These are phyloP conservation scores for Ylistrum balloti DNA, from an alignment of 1,140 invertebrate genomes.

Conservation along the genomic window DNA sequence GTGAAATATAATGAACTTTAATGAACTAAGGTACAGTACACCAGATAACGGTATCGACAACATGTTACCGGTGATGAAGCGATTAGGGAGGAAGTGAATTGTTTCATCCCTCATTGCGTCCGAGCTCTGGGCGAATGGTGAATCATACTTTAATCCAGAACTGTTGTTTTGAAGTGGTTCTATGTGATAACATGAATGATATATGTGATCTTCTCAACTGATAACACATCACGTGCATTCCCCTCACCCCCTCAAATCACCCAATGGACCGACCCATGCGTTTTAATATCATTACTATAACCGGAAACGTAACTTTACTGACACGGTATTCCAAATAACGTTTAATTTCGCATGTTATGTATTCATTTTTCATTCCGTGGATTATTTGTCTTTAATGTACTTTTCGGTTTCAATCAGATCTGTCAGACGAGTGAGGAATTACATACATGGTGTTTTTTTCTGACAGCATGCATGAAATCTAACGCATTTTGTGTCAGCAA, in stretches of 20 bases:
- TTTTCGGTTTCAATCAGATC: background rate
- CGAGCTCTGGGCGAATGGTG: slow-evolving; percentile 7
- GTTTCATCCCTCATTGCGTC: background rate
- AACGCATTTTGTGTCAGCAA: background rate
- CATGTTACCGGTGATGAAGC: background rate
- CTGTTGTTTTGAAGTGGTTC: slow-evolving; percentile 30
- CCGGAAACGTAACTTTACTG: background rate
- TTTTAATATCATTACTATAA: background rate
- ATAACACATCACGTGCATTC: background rate
- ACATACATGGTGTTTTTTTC: background rate
- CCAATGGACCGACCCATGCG: background rate
- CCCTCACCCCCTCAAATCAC: background rate
- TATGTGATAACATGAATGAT: background rate
- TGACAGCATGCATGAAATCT: background rate
- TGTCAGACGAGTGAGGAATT: background rate
- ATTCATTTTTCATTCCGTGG: background rate
- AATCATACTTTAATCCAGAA: slow-evolving; percentile 32
- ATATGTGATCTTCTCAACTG: background rate
- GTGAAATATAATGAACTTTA: background rate
- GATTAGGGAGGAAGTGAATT: background rate
- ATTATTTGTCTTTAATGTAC: background rate
- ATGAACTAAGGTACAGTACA: background rate
- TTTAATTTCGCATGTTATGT: background rate
- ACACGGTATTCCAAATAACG: background rate
- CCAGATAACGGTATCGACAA: background rate